A percentile compares a stretch with the other conserved stretches of the same genome.
phyloP scores from a whole-genome alignment of 2,797 vertebrate species.

The Phataginus tricuspis region DNA sequence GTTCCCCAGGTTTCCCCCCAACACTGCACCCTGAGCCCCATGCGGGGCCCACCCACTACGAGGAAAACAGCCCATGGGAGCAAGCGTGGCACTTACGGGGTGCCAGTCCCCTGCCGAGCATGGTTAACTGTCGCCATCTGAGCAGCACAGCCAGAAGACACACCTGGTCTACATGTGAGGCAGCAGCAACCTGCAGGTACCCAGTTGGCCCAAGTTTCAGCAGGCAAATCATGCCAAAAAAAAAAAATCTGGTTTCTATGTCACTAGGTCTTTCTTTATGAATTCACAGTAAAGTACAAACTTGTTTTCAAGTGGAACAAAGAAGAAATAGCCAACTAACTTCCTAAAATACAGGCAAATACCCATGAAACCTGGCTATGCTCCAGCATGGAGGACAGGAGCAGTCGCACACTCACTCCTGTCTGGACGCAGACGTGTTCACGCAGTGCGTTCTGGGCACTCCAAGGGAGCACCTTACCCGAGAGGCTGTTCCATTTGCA shows the following conservation, averaged over 20 bases:
- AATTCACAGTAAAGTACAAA: neutral
- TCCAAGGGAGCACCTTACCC: constrained; percentile 75
- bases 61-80: too few relatives aligned
- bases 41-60: too few relatives aligned
- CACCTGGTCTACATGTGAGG: too few relatives aligned
- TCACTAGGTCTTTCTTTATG: neutral
- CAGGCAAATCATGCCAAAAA: neutral
- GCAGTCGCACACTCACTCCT: constrained; percentile 72
- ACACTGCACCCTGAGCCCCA: too few relatives aligned
- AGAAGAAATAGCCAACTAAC: neutral
- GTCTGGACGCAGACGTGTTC: constrained; percentile 72
- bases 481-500: constrained; percentile 76
- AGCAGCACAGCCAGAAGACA: too few relatives aligned
- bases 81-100: too few relatives aligned
- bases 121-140: too few relatives aligned
- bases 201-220: neutral
- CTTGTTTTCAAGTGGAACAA: neutral
- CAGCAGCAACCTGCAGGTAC: too few relatives aligned
- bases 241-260: neutral
- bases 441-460: constrained; percentile 71
- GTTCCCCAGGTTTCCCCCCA: neutral
- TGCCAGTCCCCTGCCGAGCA: too few relatives aligned
- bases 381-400: constrained; percentile 53
- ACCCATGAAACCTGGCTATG: constrained; percentile 70
- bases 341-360: constrained; percentile 36